Percentiles rank a stretch among this genome's conserved stretches.
Evolutionary conservation across 2,888 invertebrate species (phyloP).

Genomic region (Limenitis camilla): DNA sequence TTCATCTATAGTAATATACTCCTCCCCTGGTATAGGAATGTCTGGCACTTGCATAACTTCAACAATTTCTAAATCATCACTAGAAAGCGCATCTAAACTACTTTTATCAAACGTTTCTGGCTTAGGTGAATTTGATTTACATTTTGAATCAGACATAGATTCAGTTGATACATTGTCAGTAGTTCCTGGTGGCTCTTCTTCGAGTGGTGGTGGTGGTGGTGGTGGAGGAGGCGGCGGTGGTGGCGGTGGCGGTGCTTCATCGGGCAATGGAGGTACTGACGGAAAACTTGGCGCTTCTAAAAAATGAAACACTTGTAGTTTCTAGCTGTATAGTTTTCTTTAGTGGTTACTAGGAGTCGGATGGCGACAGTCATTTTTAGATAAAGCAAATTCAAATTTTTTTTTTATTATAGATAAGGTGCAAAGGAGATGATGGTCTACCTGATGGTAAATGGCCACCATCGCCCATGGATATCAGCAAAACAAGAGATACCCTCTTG

Average conservation of each 20-base stretch:
- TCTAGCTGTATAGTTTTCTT: no score
- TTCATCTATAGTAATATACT: slow-evolving; percentile 45
- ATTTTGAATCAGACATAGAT: not conserved
- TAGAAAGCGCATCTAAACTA: slow-evolving; percentile 13
- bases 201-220: slow-evolving; percentile 28
- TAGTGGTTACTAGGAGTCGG: no score
- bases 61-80: slow-evolving; percentile 34
- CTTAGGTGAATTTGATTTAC: not conserved
- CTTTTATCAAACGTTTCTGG: not conserved
- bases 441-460: no score
- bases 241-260: slow-evolving; percentile 54
- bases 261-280: slow-evolving; percentile 62
- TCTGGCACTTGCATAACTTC: slow-evolving; percentile 43
- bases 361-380: no score
- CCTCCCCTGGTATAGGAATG: slow-evolving; percentile 45
- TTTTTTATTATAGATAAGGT: no score
- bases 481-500: no score
- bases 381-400: no score
- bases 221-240: slow-evolving; percentile 46
- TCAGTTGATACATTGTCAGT: slow-evolving; percentile 8
- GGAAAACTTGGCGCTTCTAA: slow-evolving; percentile 56
- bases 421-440: no score
- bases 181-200: slow-evolving; percentile 15
- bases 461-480: no score
- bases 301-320: no score